phyloP scores from a whole-genome alignment of 2,113 vertebrate species.

The Phainopepla nitens region DNA sequence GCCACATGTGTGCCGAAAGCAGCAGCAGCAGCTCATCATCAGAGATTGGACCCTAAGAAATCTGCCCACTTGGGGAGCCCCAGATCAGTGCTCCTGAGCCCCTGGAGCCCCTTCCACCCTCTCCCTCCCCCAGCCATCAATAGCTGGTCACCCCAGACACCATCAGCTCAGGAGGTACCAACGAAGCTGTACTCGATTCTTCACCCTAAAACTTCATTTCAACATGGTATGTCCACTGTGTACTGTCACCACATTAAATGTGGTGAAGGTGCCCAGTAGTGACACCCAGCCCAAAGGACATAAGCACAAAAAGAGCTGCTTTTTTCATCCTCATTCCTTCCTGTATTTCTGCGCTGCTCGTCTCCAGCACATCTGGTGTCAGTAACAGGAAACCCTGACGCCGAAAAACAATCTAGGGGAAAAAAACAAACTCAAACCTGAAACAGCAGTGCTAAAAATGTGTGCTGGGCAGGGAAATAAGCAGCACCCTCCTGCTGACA shows the following conservation, averaged over 20 bases:
- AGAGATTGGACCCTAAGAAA: neutral
- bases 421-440: neutral
- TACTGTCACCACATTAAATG: neutral
- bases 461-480: neutral
- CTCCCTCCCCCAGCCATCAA: neutral
- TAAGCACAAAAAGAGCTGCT: fast-evolving
- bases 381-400: neutral
- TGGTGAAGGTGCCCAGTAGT: neutral
- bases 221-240: neutral
- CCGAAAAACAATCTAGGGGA: neutral
- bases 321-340: neutral
- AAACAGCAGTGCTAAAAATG: neutral
- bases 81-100: neutral
- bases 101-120: neutral
- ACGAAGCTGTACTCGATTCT: neutral
- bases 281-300: neutral
- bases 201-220: neutral
- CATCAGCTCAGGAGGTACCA: neutral
- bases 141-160: neutral
- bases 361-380: neutral
- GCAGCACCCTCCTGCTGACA: neutral
- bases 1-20: neutral
- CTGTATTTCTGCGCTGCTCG: neutral
- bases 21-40: neutral
- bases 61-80: fast-evolving